Conservation (phyloP, 2,888 invertebrate genomes). For the Aphidoletes aphidimyza region DNA sequence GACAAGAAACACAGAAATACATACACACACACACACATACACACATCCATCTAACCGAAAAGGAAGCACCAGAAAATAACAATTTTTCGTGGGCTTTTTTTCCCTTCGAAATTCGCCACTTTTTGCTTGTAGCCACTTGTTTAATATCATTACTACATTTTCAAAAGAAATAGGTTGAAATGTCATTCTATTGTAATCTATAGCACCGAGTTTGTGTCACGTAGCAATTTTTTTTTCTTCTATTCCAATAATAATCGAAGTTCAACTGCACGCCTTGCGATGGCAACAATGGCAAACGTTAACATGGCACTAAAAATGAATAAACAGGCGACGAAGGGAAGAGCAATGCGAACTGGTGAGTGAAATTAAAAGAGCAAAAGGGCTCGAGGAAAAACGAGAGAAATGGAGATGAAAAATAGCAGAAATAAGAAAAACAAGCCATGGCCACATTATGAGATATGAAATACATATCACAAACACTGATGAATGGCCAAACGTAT, state of each 20-base stretch:
- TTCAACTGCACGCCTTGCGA: constrained; percentile 20
- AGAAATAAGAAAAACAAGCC: background rate
- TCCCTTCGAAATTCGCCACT: background rate
- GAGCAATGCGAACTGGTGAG: background rate
- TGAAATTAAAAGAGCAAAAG: background rate
- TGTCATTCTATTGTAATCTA: constrained; percentile 46
- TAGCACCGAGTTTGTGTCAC: constrained; percentile 37
- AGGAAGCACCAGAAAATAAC: constrained; percentile 25
- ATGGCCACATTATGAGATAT: background rate
- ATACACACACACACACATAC: too few relatives aligned
- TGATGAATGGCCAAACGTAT: background rate
- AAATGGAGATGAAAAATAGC: background rate
- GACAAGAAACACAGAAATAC: background rate
- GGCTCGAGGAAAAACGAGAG: background rate
- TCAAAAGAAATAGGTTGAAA: constrained; percentile 47
- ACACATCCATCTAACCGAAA: constrained; percentile 4
- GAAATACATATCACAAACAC: background rate
- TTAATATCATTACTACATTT: constrained; percentile 39
- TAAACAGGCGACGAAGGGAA: background rate
- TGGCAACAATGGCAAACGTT: constrained; percentile 16
- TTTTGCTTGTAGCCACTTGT: constrained; percentile 47
- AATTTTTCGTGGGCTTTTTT: constrained; percentile 47
- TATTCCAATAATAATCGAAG: constrained; percentile 46
- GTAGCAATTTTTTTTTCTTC: constrained; percentile 34
- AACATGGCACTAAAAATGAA: constrained; percentile 40